Evolutionary conservation across 2,888 invertebrate genomes (phyloP), one percentile per base, ranked within the genome.

Genomic region (Cephalotes varians): DNA sequence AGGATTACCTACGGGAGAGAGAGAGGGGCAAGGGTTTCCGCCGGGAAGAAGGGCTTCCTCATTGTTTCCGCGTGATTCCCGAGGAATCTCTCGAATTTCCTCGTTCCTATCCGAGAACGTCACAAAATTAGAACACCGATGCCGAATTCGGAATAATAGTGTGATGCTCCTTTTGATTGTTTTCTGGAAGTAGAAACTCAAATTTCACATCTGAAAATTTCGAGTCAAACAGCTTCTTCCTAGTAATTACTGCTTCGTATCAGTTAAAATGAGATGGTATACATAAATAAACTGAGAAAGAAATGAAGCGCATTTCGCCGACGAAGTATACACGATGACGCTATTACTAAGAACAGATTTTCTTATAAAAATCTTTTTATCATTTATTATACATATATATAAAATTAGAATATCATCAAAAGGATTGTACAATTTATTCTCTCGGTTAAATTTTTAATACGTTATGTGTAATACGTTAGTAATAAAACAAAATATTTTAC

Each of bases 71-170:
- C 28, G 64, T 47, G 81, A 81, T 71, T 82, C 81, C 47, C 31
- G 64, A 69, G 62, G 49, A 84, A 82, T 84, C 51, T 47, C 79
- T 74, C 69, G 81, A 72, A 84, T 84, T 85, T 85, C 72, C 73
- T 51, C 71, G 49, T 37, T 28, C 12, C 77, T 49, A 28, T 77
- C 37, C 40, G 60, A 76, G 71, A 12, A 44, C 47, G 18, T 56
- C 79, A 60, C 82, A 49, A 82, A 84, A 84, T 76, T 84, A 74
- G 73, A 73, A 74, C 73, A 47, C 25, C 56, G 49, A 62, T 34
- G 74, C 62, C 62, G 72, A 69, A 67, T 77, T 40, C 71, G 71
- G 10, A 10, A 44, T 31, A 54, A 7, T n/a, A 28, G 62, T 10
- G 25, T 6, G 64, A 4, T n/a, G 18, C n/a, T 37, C n/a, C 40